Conservation (phyloP, 1,140 invertebrate species). For the Paraescarpia echinospica region DNA sequence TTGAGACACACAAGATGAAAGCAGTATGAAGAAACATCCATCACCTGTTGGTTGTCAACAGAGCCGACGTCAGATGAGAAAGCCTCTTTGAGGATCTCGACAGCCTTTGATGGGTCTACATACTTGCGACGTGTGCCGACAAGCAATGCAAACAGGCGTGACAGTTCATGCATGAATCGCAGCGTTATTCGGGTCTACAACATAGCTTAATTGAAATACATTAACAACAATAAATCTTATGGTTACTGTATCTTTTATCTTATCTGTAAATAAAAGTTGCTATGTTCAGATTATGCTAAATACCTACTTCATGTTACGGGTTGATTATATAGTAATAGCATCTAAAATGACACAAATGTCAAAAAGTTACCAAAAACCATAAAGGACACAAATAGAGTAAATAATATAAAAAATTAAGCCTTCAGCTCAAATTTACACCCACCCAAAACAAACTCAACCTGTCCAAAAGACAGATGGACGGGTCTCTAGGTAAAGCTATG, state of each 20-base stretch:
- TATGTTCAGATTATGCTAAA: not conserved
- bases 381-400: too few species aligned
- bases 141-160: slow-evolving; percentile 61
- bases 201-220: not conserved
- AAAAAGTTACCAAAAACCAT: too few species aligned
- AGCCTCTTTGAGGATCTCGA: slow-evolving; percentile 60
- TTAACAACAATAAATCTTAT: slow-evolving; percentile 1
- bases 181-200: slow-evolving; percentile 53
- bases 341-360: too few species aligned
- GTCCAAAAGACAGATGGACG: too few species aligned
- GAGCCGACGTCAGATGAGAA: slow-evolving; percentile 44
- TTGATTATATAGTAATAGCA: too few species aligned
- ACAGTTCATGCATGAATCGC: slow-evolving; percentile 58
- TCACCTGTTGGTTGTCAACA: slow-evolving; percentile 56
- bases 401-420: too few species aligned
- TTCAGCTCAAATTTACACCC: too few species aligned
- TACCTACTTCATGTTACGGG: too few species aligned
- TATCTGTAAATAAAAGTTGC: too few species aligned
- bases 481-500: too few species aligned
- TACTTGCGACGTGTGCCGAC: slow-evolving; percentile 59
- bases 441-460: too few species aligned
- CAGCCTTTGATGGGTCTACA: slow-evolving; percentile 61
- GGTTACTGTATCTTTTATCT: not conserved
- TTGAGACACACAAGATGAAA: not conserved
- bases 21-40: not conserved